Base-by-base conservation (phyloP, 92 coral and sea anemone genomes). In the Siderastrea siderea region DNA sequence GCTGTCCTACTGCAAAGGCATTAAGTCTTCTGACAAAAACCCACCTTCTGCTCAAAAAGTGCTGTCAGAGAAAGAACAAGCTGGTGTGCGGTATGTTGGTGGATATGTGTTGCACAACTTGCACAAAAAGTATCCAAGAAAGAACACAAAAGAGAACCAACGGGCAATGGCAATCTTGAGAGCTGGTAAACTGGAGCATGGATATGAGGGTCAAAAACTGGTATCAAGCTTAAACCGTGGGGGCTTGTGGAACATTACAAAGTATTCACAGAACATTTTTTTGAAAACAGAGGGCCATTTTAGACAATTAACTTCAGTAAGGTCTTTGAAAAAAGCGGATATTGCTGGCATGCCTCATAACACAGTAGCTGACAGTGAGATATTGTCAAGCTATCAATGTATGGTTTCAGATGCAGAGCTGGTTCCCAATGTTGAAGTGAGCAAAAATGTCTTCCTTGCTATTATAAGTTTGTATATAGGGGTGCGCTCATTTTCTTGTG, bases 91-190 rank as follows among this genome's bases (percentile, higher is more conserved):
- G 16, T 61, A 61, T 61, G 16, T 61, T 15, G 76, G 90, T 6
- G 92, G 92, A 7, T 93, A 93, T 90, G 96, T 87, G 49, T 65
- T 90, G 70, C 91, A 93, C 60, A 90, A 88, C 26, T 66, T 90
- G 5, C 78, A 93, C 83, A 86, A 82, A 68, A 93, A 90, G 63
- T 78, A 69, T 47, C 55, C 50, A 26, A 77, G 65, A 38, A 54
- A n/a, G 19, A 6, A 17, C 10, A 16, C 81, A 77, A n/a, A 9
- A 0, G 92, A 90, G 64, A 91, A 87, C 66, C 94, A 88, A 43
- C 93, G 85, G 70, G 91, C 94, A 59, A 92, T 88, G 94, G 65
- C 89, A 46, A 79, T 94, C 46, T 69, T 91, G 11, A 86, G 78
- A 45, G 90, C 94, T 51, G 77, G 87, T 12, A 88, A 93, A 74